Conservation (phyloP, 2,888 invertebrate species). For the Clanis bilineata region DNA sequence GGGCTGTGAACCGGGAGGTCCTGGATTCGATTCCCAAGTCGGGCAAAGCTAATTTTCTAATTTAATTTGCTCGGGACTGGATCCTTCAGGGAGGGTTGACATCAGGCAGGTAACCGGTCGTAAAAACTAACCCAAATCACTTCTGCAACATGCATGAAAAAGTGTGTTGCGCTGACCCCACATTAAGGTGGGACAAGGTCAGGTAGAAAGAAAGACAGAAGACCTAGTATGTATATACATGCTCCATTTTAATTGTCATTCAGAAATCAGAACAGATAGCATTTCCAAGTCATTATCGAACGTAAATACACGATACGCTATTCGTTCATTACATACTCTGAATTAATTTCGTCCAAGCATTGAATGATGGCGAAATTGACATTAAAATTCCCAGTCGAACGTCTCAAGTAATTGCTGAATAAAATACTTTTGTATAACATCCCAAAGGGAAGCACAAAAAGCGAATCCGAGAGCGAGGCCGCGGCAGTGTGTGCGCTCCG, state of each 20-base stretch:
- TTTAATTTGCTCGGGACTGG: too few species aligned
- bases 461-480: conserved; percentile 49
- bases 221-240: conserved; percentile 52
- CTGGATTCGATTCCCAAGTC: too few species aligned
- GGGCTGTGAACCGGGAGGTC: too few species aligned
- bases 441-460: conserved; percentile 75
- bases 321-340: conserved; percentile 55
- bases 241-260: conserved; percentile 67
- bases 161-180: too few species aligned
- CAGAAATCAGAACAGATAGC: conserved; percentile 63
- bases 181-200: too few species aligned
- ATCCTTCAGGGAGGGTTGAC: too few species aligned
- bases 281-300: conserved; percentile 72
- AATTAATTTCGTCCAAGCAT: conserved; percentile 75
- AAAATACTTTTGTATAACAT: conserved; percentile 79
- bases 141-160: too few species aligned
- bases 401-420: conserved; percentile 81
- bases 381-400: conserved; percentile 77
- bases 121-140: too few species aligned
- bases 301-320: conserved; percentile 58
- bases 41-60: too few species aligned
- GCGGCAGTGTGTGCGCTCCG: conserved; percentile 59
- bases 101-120: too few species aligned
- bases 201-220: too few species aligned
- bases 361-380: conserved; percentile 80